These are phyloP conservation scores for Rhizoglyphus robini DNA, from an alignment of 1,140 invertebrate species.

Conservation along the genomic window DNA sequence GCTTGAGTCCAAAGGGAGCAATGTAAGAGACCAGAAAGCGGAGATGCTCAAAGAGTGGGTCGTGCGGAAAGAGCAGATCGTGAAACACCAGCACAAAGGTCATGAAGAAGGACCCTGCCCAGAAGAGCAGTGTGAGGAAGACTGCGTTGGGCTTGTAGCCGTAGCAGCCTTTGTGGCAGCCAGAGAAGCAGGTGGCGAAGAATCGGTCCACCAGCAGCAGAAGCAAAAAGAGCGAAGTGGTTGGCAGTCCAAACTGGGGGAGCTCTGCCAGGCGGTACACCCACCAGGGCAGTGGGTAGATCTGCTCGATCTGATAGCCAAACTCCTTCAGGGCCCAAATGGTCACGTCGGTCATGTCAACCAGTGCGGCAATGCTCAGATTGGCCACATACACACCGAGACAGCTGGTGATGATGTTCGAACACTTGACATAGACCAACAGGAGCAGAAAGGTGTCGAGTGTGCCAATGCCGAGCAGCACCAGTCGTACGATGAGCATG, in stretches of 20 bases:
- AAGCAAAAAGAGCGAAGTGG: slow-evolving; percentile 10
- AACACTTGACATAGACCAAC: slow-evolving; percentile 11
- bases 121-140: not conserved
- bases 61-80: slow-evolving; percentile 10
- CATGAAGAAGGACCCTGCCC: slow-evolving; percentile 12
- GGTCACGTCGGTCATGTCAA: slow-evolving; percentile 5
- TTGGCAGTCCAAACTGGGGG: slow-evolving; percentile 13
- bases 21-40: slow-evolving; percentile 13
- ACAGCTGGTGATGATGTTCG: slow-evolving; percentile 8
- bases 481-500: slow-evolving; percentile 10
- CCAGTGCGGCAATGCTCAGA: not conserved
- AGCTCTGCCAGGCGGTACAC: not conserved
- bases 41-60: not conserved
- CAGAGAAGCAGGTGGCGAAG: slow-evolving; percentile 13
- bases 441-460: slow-evolving; percentile 6
- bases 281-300: not conserved
- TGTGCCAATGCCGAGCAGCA: slow-evolving; percentile 4
- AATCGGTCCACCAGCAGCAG: slow-evolving; percentile 12
- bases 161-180: slow-evolving; percentile 6
- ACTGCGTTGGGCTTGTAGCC: not conserved
- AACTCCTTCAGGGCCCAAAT: slow-evolving; percentile 11
- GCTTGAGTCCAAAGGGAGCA: slow-evolving; percentile 2
- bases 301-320: not conserved
- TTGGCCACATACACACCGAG: slow-evolving; percentile 15
- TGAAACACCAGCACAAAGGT: slow-evolving; percentile 9